These are phyloP conservation scores for Sylvilagus bachmani DNA, from an alignment of 2,113 vertebrate genomes.

Conservation along the genomic window DNA sequence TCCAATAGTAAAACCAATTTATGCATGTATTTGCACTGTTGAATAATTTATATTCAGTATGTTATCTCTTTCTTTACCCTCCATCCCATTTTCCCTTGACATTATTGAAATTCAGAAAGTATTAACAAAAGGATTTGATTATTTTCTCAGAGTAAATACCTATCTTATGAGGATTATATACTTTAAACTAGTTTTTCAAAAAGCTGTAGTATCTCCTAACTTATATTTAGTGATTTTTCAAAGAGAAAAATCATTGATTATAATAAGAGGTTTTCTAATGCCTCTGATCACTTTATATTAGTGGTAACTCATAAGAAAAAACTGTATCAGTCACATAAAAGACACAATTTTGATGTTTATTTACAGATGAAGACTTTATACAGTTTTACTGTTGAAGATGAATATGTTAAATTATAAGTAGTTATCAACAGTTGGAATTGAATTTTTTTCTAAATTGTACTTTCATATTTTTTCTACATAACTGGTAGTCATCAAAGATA, in stretches of 20 bases:
- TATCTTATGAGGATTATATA: not conserved
- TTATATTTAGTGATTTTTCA: not conserved
- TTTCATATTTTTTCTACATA: not conserved
- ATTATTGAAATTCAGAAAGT: slow-evolving; percentile 14
- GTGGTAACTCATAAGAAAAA: not conserved
- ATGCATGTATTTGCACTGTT: not conserved
- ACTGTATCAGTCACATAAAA: not conserved
- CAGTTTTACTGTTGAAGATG: not conserved
- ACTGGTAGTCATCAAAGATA: not conserved
- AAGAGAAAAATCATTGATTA: not conserved
- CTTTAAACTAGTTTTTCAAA: not conserved
- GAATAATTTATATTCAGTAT: not conserved
- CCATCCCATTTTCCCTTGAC: not conserved
- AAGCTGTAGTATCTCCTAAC: not conserved
- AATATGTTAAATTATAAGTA: not conserved
- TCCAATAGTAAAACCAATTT: not conserved
- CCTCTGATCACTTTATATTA: not conserved
- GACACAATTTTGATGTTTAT: not conserved
- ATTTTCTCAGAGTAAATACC: not conserved
- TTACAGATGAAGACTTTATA: not conserved
- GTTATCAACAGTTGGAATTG: not conserved
- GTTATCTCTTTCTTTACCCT: not conserved
- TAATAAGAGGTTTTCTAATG: not conserved
- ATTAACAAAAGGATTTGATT: slow-evolving; percentile 22
- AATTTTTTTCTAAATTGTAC: not conserved